Conservation (phyloP, 2,797 vertebrate genomes). For the Tragopan temminckii region DNA sequence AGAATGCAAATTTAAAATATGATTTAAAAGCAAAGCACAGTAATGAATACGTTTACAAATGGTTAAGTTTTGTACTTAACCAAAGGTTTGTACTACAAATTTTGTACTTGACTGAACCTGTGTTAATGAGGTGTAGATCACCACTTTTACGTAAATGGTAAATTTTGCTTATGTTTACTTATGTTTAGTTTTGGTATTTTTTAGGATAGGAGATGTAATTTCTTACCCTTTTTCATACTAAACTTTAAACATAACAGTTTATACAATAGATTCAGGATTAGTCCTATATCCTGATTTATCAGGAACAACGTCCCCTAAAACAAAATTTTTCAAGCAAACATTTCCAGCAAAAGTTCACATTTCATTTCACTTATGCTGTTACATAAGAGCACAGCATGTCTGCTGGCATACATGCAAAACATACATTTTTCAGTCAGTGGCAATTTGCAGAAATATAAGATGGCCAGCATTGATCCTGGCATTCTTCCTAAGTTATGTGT, state of each 20-base stretch:
- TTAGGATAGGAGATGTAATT: not conserved
- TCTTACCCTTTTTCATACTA: not conserved
- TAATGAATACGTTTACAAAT: constrained; percentile 9
- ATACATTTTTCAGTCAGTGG: not conserved
- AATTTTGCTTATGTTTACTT: not conserved
- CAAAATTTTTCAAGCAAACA: not conserved
- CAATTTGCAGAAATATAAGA: not conserved
- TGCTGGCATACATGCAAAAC: not conserved
- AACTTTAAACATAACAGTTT: not conserved
- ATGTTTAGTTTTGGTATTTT: not conserved
- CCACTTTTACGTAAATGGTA: not conserved
- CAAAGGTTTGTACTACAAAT: no score
- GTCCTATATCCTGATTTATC: no score
- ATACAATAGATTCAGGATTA: no score
- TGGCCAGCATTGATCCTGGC: fast-evolving
- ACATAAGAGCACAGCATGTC: not conserved
- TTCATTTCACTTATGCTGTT: not conserved
- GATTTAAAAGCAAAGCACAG: not conserved
- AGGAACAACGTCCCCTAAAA: not conserved
- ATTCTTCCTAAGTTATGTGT: not conserved
- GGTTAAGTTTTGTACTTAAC: not conserved
- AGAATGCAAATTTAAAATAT: not conserved
- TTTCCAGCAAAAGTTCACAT: not conserved
- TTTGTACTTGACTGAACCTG: not conserved
- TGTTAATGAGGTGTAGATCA: not conserved